Evolutionary conservation across 2,113 vertebrate genomes (phyloP), one percentile per base, ranked within the genome.

Genomic region (Malurus alboscapulatus): DNA sequence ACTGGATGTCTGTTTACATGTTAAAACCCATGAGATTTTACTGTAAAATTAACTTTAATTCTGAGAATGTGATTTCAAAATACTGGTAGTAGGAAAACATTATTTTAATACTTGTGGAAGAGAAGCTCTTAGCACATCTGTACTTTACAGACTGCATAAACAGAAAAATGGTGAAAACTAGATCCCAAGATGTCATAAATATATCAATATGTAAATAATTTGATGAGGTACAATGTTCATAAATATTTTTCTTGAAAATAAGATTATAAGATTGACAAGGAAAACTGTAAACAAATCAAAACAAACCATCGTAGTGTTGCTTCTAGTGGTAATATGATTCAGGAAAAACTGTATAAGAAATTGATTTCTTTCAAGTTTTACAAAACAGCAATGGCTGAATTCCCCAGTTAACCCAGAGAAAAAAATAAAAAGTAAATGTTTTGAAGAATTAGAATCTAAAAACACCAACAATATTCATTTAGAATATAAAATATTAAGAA

Each of bases 291-390:
- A 8, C 1, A 27, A 63, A 61, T 2, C 15, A 69, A 87, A 79
- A 1, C 5, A 50, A 63, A n/a, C 1, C 2, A 54, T 36, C 14
- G 24, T 7, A 26, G 2, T 19, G 4, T 7, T 59, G 21, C 7
- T 29, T 38, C 82, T 57, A 62, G 53, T 19, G 6, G 11, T 27
- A 53, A 38, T 7, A 51, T 11, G 2, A 40, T 36, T 67, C 21
- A 54, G 9, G 32, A 84, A 63, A 12, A 68, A 14, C 5, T 29
- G 7, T 25, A 42, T 7, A 58, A 59, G 9, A 76, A 84, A 83
- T n/a, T 5, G 61, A 67, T 34, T 66, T 68, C 50, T 84, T 63
- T 44, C 38, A 67, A 67, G 17, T 0, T 79, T 75, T 57, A 21
- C 4, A 53, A 53, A 76, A 17, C 2, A 62, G 0, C 7, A 68